A percentile compares a stretch with the other conserved stretches of the same genome.
Conservation (phyloP, 2,888 invertebrate genomes). For the Pheosia tremula region DNA sequence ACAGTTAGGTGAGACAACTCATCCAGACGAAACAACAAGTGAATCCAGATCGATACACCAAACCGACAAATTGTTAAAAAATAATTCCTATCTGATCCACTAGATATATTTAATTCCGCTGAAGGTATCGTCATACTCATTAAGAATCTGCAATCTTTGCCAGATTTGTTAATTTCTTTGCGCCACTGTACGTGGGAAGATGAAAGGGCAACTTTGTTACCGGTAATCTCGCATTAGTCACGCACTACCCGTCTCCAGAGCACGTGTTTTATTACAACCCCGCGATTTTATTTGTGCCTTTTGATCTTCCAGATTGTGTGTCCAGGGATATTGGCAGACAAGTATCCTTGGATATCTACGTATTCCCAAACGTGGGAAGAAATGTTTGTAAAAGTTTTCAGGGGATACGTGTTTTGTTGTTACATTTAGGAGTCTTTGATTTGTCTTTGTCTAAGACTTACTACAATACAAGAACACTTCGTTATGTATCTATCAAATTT, state of each 20-base stretch:
- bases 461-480: too few species aligned
- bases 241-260: neutral
- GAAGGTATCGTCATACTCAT: too few species aligned
- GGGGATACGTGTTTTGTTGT: neutral
- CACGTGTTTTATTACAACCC: constrained; percentile 4
- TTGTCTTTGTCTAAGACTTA: neutral
- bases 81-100: too few species aligned
- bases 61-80: too few species aligned
- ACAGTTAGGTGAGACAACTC: too few species aligned
- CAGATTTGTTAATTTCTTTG: constrained; percentile 1
- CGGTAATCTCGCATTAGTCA: constrained; percentile 5
- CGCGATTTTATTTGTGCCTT: constrained; percentile 6
- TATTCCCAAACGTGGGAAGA: neutral
- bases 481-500: too few species aligned
- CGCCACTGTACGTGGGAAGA: neutral
- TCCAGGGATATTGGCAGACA: neutral
- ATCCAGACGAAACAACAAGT: neutral
- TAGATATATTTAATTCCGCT: too few species aligned
- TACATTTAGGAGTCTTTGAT: neutral
- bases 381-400: neutral
- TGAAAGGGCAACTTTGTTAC: constrained; percentile 4
- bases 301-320: constrained; percentile 3
- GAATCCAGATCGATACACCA: too few species aligned
- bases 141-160: neutral
- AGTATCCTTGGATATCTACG: neutral